Evolutionary conservation across 2,113 vertebrate species (phyloP).

Genomic region (Tretioscincus oriximinensis): DNA sequence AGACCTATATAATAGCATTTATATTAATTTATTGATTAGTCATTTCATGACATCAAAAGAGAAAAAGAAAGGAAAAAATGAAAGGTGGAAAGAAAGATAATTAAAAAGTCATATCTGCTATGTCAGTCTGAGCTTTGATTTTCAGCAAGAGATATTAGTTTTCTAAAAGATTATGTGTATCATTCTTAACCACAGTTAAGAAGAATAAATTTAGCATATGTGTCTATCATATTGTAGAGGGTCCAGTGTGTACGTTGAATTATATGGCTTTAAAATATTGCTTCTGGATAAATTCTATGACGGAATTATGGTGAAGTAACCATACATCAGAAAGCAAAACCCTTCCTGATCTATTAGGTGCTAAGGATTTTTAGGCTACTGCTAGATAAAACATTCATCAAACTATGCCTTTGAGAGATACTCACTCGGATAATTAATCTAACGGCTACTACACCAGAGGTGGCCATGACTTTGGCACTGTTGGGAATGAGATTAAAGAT

Average conservation of each 20-base stretch:
- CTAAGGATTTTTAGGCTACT: constrained; percentile 4
- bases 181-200: constrained; percentile 3
- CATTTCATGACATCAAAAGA: too few relatives aligned
- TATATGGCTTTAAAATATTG: background rate
- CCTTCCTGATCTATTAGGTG: background rate
- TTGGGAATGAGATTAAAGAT: constrained; percentile 99
- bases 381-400: background rate
- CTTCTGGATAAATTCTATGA: background rate
- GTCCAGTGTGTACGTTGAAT: background rate
- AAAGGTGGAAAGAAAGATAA: too few relatives aligned
- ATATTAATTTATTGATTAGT: too few relatives aligned
- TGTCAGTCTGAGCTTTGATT: background rate
- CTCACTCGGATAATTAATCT: constrained; percentile 95
- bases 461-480: constrained; percentile 98
- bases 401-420: constrained; percentile 23
- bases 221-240: background rate
- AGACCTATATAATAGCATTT: background rate
- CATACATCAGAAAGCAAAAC: background rate
- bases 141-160: background rate
- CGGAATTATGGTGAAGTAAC: background rate
- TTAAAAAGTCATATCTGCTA: background rate
- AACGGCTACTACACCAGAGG: constrained; percentile 92
- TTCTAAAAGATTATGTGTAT: background rate
- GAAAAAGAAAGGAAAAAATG: too few relatives aligned
- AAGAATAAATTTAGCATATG: constrained; percentile 23